Evolutionary conservation across 1,140 invertebrate species (phyloP).

Genomic region (Wasmannia auropunctata): DNA sequence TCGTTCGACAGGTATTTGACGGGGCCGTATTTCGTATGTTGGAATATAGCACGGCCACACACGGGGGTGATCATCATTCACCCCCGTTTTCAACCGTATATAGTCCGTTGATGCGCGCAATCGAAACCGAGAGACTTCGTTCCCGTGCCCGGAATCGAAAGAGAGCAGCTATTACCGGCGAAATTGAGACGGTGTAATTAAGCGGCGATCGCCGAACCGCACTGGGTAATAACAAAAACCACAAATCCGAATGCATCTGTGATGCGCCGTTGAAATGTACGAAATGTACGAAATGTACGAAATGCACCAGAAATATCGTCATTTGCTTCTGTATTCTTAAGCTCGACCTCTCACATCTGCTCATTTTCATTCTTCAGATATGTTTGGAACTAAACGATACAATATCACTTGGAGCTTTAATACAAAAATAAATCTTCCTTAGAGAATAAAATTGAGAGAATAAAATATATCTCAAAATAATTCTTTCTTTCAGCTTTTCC

Average conservation of each 20-base stretch:
- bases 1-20: conserved; percentile 69
- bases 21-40: conserved; percentile 55
- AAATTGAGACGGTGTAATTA: conserved; percentile 55
- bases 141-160: conserved; percentile 27
- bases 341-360: not conserved
- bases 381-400: not conserved
- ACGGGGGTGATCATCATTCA: conserved; percentile 62
- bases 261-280: conserved; percentile 1
- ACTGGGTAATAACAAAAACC: conserved; percentile 38
- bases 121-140: conserved; percentile 64
- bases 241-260: conserved; percentile 20
- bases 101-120: conserved; percentile 54
- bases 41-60: conserved; percentile 44
- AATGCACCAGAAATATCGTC: not conserved
- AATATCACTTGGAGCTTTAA: not conserved
- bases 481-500: not conserved
- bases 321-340: not conserved
- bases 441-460: too few relatives aligned
- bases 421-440: not conserved
- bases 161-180: conserved; percentile 29
- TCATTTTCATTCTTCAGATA: not conserved
- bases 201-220: conserved; percentile 46
- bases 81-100: not conserved
- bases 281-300: not conserved
- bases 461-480: too few relatives aligned